phyloP scores from a whole-genome alignment of 2,113 vertebrate species.

The Gallinago paraguaiae region DNA sequence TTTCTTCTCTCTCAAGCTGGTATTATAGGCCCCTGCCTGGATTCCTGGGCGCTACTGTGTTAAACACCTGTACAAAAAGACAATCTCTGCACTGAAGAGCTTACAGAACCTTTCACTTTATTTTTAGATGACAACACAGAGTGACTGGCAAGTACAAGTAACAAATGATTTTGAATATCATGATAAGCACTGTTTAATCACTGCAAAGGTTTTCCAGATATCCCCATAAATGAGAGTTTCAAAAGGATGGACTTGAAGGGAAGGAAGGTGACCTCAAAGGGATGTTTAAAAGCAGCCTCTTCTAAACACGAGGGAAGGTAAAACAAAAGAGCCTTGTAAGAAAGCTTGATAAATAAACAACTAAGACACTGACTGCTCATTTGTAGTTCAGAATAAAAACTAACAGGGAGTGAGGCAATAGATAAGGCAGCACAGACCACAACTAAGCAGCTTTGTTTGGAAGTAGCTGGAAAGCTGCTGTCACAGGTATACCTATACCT shows the following conservation, averaged over 20 bases:
- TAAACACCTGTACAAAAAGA: not conserved
- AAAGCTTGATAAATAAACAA: not conserved
- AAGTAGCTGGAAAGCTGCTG: not conserved
- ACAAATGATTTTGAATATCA: not conserved
- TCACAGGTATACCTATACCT: not conserved
- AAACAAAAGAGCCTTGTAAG: not conserved
- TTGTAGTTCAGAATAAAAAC: not conserved
- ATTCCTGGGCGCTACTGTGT: not conserved
- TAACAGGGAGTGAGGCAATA: not conserved
- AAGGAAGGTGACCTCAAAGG: not conserved
- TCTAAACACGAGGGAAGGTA: not conserved
- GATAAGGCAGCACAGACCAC: not conserved
- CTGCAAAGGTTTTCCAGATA: not conserved
- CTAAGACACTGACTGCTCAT: not conserved
- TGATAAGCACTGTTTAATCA: not conserved
- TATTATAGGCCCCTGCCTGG: not conserved
- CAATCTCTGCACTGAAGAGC: not conserved
- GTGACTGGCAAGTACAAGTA: not conserved
- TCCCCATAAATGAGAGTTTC: not conserved
- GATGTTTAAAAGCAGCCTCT: not conserved
- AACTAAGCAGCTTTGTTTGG: not conserved
- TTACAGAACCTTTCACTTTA: not conserved
- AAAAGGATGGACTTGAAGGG: not conserved
- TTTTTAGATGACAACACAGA: conserved; percentile 30
- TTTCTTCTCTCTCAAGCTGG: not conserved